These are phyloP conservation scores for Petromus typicus DNA, from an alignment of 2,113 vertebrate species.

Conservation along the genomic window DNA sequence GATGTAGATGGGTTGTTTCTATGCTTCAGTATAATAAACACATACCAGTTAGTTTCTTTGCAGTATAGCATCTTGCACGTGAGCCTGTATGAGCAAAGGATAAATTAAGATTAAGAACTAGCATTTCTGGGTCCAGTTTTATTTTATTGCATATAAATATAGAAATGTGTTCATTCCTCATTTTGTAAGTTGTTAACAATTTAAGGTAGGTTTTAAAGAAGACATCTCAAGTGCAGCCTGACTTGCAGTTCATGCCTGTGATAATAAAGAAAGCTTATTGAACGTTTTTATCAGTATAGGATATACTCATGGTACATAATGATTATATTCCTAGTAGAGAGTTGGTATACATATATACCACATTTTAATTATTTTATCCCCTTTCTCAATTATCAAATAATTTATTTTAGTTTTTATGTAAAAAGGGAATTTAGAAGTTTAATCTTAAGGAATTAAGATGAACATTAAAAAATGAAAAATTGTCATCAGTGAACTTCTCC, in stretches of 20 bases:
- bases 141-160: not conserved
- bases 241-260: not conserved
- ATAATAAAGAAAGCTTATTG: not conserved
- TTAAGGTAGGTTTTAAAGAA: not conserved
- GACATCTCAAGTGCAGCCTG: not conserved
- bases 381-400: not conserved
- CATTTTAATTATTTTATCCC: not conserved
- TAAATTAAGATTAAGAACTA: not conserved
- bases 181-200: not conserved
- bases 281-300: not conserved
- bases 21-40: not conserved
- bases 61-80: not conserved
- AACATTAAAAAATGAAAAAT: slow-evolving; percentile 28
- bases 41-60: not conserved
- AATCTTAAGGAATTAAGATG: slow-evolving; percentile 17
- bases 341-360: not conserved
- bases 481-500: slow-evolving; percentile 19
- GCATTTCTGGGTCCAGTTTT: not conserved
- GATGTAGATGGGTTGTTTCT: not conserved
- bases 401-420: slow-evolving; percentile 2
- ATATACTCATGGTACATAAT: not conserved
- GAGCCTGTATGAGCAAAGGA: not conserved
- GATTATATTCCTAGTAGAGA: not conserved
- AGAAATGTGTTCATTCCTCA: not conserved
- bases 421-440: not conserved